Percentiles rank a stretch among this genome's conserved stretches.
phyloP scores from a whole-genome alignment of 2,113 vertebrate genomes.

The Carassius carassius region DNA sequence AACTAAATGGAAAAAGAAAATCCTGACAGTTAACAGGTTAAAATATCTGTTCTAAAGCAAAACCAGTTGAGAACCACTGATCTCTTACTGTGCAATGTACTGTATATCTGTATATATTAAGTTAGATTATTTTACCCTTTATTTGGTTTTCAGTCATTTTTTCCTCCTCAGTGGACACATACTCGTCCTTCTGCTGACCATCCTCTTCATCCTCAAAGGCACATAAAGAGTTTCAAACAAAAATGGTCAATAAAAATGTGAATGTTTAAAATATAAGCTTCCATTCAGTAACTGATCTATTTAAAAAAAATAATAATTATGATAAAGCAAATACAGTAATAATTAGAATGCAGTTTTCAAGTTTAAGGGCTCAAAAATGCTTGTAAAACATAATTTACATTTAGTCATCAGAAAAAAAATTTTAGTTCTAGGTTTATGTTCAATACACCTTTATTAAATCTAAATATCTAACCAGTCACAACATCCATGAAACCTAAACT shows the following conservation, averaged over 20 bases:
- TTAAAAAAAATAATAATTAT: neutral
- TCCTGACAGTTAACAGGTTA: no score
- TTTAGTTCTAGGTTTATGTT: neutral
- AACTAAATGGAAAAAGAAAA: no score
- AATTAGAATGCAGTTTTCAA: neutral
- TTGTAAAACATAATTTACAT: neutral
- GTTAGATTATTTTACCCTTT: conserved; percentile 60
- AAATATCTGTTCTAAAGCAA: neutral
- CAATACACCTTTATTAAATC: neutral
- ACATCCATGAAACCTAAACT: neutral
- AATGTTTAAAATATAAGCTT: neutral
- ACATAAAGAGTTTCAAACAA: neutral
- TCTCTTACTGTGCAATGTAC: neutral
- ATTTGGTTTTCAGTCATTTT: conserved; percentile 64
- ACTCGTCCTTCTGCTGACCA: conserved; percentile 69
- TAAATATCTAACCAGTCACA: neutral
- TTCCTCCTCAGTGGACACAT: conserved; percentile 58
- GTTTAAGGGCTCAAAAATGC: neutral
- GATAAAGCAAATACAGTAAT: neutral
- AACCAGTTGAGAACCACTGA: neutral
- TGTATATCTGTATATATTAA: neutral
- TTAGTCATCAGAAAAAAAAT: neutral
- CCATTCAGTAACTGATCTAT: neutral
- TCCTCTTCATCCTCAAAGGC: conserved; percentile 74
- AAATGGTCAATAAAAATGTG: neutral